Evolutionary conservation across 2,888 invertebrate genomes (phyloP).

Genomic region (Tenthredo amoena): DNA sequence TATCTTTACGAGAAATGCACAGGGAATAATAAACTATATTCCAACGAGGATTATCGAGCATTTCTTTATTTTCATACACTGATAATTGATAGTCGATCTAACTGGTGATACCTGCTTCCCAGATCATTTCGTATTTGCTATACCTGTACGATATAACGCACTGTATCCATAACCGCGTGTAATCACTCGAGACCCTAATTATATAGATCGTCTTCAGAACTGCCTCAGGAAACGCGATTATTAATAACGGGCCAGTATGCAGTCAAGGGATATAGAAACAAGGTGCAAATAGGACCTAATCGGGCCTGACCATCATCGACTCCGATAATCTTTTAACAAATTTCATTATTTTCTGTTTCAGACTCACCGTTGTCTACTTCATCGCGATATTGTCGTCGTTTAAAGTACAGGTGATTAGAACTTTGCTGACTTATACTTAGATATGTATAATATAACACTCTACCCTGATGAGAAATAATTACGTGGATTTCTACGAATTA

Average conservation of each 20-base stretch:
- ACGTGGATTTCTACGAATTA: too few relatives aligned
- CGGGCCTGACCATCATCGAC: not conserved
- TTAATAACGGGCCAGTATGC: constrained; percentile 14
- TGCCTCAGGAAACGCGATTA: constrained; percentile 18
- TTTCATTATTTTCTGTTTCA: constrained; percentile 59
- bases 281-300: constrained; percentile 32
- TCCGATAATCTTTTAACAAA: too few relatives aligned
- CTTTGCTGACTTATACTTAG: not conserved
- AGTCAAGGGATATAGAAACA: not conserved
- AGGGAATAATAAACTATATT: not conserved
- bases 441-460: too few relatives aligned
- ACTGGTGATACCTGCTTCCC: not conserved
- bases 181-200: constrained; percentile 8
- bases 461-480: too few relatives aligned
- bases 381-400: constrained; percentile 60
- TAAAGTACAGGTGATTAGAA: constrained; percentile 28
- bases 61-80: not conserved
- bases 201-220: constrained; percentile 19
- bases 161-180: not conserved
- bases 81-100: not conserved
- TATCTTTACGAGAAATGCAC: not conserved
- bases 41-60: not conserved
- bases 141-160: not conserved
- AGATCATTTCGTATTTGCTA: not conserved
- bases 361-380: constrained; percentile 71